Evolutionary conservation across 2,113 vertebrate genomes (phyloP).

Genomic region (Cichladusa arquata): DNA sequence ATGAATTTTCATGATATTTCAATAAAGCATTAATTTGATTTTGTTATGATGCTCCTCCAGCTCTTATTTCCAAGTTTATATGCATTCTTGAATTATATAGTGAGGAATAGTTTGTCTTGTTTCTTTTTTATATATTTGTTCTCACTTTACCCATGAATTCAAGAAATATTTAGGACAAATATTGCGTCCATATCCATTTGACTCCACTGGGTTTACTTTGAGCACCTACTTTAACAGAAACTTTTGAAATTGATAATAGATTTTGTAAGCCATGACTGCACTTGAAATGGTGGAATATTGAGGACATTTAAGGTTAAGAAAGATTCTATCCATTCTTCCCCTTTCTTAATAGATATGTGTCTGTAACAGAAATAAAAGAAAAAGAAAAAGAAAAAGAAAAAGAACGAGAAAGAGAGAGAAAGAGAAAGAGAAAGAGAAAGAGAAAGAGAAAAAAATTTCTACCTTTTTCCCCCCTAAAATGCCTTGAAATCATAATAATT

Average conservation of each 20-base stretch:
- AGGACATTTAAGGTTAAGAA: conserved; percentile 73
- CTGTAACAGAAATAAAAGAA: neutral
- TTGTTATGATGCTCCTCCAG: neutral
- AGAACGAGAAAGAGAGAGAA: too few relatives aligned
- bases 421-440: neutral
- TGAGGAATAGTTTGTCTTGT: neutral
- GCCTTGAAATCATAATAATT: neutral
- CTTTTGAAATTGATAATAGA: conserved; percentile 18
- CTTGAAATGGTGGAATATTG: conserved; percentile 67
- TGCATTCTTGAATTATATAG: neutral
- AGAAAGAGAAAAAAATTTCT: neutral
- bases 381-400: neutral
- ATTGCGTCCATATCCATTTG: neutral
- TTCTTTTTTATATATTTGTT: neutral
- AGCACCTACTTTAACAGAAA: neutral
- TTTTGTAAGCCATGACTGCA: conserved; percentile 38
- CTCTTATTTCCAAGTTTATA: neutral
- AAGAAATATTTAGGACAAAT: neutral
- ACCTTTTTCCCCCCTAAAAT: neutral
- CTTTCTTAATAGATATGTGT: neutral
- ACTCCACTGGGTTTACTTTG: neutral
- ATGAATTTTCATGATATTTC: neutral
- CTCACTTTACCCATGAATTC: neutral
- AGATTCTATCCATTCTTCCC: neutral
- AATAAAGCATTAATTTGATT: neutral